Base-by-base conservation (phyloP, 2,888 invertebrate genomes). In the Timandra comae region DNA sequence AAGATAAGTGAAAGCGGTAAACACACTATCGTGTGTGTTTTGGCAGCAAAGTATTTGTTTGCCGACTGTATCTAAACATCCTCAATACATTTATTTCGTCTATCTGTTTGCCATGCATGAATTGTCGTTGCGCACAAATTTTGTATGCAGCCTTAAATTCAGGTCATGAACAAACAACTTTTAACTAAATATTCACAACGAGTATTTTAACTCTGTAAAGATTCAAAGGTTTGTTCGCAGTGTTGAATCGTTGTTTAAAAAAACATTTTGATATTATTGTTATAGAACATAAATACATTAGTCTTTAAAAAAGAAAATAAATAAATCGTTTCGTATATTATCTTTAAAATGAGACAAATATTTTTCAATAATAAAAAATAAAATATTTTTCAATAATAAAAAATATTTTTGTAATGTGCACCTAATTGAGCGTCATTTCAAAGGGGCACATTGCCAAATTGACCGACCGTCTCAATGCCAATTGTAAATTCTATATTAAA, bases 81-180 rank as follows among this genome's bases (percentile, higher is more conserved):
- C 30, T 36, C 39, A 37, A 41, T 43, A 35, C 44, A 16, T 16
- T 4, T 10, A 46, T 43, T 46, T 41, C 38, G 38, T 26, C 42
- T 35, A 46, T 49, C 55, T 57, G 49, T 56, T 65, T 65, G 59
- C 56, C 61, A 70, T 70, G 63, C 63, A 59, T 51, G 48, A 48
- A 50, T 58, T 52, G 63, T 63, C 56, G 52, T 59, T 38, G 44
- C 41, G 49, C 42, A 42, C 45, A 63, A 63, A 70, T 70, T 70
- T 63, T 53, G 67, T 65, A 74, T 71, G 69, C 66, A 54, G 52
- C 55, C 60, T 56, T 57, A 63, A 63, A 78, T 74, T 69, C 71
- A 70, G 70, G 72, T 76, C 78, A 78, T 74, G 72, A 73, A 63
- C 68, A 63, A 62, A 69, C 63, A 61, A 62, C 64, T 61, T 52